A percentile compares a stretch with the other conserved stretches of the same genome.
Evolutionary conservation across 2,888 invertebrate species (phyloP).

Genomic region (Achlya flavicornis): DNA sequence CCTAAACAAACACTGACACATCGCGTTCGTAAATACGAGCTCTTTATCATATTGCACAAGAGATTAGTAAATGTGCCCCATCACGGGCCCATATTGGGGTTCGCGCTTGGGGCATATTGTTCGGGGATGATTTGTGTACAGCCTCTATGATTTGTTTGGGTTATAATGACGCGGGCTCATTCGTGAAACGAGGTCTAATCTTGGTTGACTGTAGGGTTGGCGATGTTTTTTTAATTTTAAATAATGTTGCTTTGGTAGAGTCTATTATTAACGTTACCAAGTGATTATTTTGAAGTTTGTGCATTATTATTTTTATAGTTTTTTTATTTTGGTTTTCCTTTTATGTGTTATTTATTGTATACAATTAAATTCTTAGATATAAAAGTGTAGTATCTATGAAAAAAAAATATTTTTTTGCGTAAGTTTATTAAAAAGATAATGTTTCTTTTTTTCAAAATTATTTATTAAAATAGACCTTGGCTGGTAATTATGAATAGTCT

Average conservation of each 20-base stretch:
- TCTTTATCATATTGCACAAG: conserved; percentile 23
- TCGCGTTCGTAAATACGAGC: conserved; percentile 10
- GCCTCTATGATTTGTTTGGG: conserved; percentile 38
- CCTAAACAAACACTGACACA: conserved; percentile 1
- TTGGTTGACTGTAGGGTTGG: conserved; percentile 12
- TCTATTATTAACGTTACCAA: background rate
- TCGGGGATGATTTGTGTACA: conserved; percentile 32
- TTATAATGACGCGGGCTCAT: conserved; percentile 29
- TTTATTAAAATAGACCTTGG: too few species aligned
- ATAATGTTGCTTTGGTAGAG: background rate
- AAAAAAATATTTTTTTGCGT: too few species aligned
- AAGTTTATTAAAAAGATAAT: too few species aligned
- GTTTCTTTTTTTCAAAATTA: too few species aligned
- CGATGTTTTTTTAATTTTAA: conserved; percentile 17
- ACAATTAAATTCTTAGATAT: too few species aligned
- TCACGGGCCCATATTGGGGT: conserved; percentile 21
- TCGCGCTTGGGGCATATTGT: conserved; percentile 24
- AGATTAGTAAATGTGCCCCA: conserved; percentile 24
- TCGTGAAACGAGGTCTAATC: conserved; percentile 27
- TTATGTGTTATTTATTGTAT: too few species aligned
- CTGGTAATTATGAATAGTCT: too few species aligned
- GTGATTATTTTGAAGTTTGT: too few species aligned
- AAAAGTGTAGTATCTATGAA: too few species aligned
- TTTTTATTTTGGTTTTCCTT: too few species aligned
- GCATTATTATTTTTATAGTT: too few species aligned